A percentile compares a stretch with the other conserved stretches of the same genome.
phyloP scores from a whole-genome alignment of 37 sponge, comb jelly and placozoan species.

The Cliona cf. orientalis region DNA sequence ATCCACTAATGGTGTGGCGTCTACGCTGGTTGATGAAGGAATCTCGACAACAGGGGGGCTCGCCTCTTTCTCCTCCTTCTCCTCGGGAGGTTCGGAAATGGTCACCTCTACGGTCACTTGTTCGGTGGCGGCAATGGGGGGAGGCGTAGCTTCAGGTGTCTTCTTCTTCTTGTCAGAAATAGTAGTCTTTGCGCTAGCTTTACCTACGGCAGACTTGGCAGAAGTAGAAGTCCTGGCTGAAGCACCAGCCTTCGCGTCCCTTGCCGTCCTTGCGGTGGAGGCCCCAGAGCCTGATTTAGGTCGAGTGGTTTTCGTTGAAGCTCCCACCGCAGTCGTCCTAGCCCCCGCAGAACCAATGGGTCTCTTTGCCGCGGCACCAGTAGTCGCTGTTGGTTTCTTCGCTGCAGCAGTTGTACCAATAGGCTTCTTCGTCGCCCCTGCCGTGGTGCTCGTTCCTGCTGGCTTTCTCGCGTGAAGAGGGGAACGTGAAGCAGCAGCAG shows the following conservation, averaged over 20 bases:
- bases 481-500: not conserved
- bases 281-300: too few relatives aligned
- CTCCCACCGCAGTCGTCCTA: too few relatives aligned
- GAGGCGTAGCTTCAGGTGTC: not conserved
- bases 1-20: not conserved
- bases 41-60: not conserved
- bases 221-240: not conserved
- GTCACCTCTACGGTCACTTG: not conserved
- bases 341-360: too few relatives aligned
- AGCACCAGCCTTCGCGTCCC: not conserved
- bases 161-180: not conserved
- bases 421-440: not conserved
- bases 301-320: too few relatives aligned
- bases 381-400: too few relatives aligned
- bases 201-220: not conserved
- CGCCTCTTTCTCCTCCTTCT: not conserved
- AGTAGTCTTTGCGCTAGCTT: not conserved
- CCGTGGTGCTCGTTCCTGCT: not conserved
- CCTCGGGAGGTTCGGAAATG: not conserved
- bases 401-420: too few relatives aligned
- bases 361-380: too few relatives aligned
- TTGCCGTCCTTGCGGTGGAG: not conserved
- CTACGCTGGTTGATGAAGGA: not conserved
- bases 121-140: not conserved
- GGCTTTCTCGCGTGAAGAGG: not conserved